Conservation (phyloP, 1,140 invertebrate species). For the Drosophila ogumai region DNA sequence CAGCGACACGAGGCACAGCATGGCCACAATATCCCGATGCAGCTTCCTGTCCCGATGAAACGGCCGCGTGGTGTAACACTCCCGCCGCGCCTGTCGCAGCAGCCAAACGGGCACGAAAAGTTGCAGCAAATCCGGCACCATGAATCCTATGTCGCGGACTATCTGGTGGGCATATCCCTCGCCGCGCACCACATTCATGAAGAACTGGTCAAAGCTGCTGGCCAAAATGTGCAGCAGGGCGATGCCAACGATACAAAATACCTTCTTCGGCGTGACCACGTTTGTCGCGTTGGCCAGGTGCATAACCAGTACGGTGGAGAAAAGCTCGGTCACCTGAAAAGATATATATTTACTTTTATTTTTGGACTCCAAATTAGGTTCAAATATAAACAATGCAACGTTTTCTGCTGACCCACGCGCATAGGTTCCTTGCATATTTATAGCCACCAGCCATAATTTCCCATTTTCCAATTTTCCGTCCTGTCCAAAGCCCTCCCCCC, state of each 20-base stretch:
- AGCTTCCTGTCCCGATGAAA: conserved; percentile 80
- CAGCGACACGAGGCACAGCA: conserved; percentile 79
- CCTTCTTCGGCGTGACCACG: conserved; percentile 87
- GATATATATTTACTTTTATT: too few relatives aligned
- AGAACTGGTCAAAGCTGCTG: conserved; percentile 91
- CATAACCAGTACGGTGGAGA: conserved; percentile 89
- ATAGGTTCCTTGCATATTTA: background rate
- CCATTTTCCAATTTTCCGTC: conserved; percentile 10
- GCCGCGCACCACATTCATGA: conserved; percentile 89
- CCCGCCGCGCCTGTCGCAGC: conserved; percentile 70
- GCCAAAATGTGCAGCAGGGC: conserved; percentile 90
- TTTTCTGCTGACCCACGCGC: background rate
- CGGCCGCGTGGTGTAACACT: conserved; percentile 74
- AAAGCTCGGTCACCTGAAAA: conserved; percentile 88
- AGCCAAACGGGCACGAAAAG: conserved; percentile 87
- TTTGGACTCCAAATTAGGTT: background rate
- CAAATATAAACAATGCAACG: background rate
- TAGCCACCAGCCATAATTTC: conserved; percentile 1
- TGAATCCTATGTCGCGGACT: conserved; percentile 90
- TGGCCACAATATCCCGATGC: conserved; percentile 80
- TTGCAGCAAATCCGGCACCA: conserved; percentile 91
- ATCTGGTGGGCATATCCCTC: conserved; percentile 90
- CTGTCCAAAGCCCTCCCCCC: background rate
- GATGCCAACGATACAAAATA: conserved; percentile 88
- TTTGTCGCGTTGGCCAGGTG: conserved; percentile 87